Evolutionary conservation across 2,113 vertebrate genomes (phyloP), one percentile per base, ranked within the genome.

Genomic region (Grammomys dolichurus): DNA sequence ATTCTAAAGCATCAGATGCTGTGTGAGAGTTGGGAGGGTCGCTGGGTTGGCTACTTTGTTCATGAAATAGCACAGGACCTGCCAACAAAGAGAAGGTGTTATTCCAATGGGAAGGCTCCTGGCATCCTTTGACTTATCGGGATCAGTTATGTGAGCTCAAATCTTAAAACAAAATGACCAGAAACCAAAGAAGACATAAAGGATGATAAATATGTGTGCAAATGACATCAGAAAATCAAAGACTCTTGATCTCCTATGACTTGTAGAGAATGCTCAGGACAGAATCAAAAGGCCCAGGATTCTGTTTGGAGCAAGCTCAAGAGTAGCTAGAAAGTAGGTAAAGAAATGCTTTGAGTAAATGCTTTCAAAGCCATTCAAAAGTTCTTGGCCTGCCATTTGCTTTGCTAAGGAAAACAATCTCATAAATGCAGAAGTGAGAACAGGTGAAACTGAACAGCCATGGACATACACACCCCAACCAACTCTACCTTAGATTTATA

Each of bases 281-380:
- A 70, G 89, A 92, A 76, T 76, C 33, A 69, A 96, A 93, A 94
- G 40, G 75, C 40, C 89, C 20, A 70, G 60, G 91, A 86, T 92
- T 95, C 84, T 96, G 12, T 91, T 87, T 95, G 90, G 58, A 85
- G 40, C 43, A 88, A 92, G 36, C n/a, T 48, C 40, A 89, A 86
- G 91, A 67, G 28, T 60, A 10, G 77, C 60, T 85, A 70, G 65
- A 26, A 6, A n/a, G 93, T 77, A 31, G 40, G n/a, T 9, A 31
- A 95, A 77, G 36, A 31, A 96, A 73, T 58, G 86, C 22, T 88
- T 82, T 91, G 82, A 48, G 28, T 77, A 94, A 95, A 95, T 91
- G 56, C 84, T 95, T 96, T 96, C 87, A 97, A 77, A 95, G 46
- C 26, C 12, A 36, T 90, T 95, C 46, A 78, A 81, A 93, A 89